Evolutionary conservation across 2,797 vertebrate genomes (phyloP).

Genomic region (Pseudochromis fuscus): DNA sequence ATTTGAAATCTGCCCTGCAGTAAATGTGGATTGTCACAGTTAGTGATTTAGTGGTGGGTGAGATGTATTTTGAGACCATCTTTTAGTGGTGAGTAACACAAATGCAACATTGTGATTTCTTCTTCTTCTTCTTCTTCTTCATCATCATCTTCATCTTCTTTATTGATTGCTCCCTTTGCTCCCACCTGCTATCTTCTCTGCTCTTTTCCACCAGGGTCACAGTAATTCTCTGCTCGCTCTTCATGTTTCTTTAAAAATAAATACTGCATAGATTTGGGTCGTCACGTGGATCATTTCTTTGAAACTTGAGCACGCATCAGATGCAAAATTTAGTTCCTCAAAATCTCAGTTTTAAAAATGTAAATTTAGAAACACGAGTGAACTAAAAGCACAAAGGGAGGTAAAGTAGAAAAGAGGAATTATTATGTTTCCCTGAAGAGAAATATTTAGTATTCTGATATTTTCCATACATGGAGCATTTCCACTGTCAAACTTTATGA

Average conservation of each 20-base stretch:
- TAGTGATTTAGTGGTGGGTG: background rate
- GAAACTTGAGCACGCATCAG: background rate
- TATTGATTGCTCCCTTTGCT: background rate
- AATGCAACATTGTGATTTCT: too few relatives aligned
- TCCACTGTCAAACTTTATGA: too few relatives aligned
- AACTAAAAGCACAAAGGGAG: constrained; percentile 27
- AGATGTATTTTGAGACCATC: too few relatives aligned
- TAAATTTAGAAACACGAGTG: background rate
- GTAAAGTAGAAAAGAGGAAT: constrained; percentile 56
- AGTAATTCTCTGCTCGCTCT: background rate
- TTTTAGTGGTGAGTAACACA: background rate
- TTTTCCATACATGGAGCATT: constrained; percentile 12
- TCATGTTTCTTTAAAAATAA: too few relatives aligned
- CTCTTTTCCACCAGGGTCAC: background rate
- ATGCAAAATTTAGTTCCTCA: background rate
- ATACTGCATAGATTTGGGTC: background rate
- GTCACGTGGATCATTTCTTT: background rate
- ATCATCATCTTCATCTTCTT: too few relatives aligned
- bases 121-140: constrained; percentile 9
- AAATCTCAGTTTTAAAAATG: background rate
- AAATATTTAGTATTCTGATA: constrained; percentile 33
- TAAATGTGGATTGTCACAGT: background rate
- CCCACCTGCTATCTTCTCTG: background rate
- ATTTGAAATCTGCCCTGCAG: background rate
- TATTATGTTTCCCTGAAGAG: constrained; percentile 39